Evolutionary conservation across 2,797 vertebrate species (phyloP), one percentile per base, ranked within the genome.

Genomic region (Varecia variegata): DNA sequence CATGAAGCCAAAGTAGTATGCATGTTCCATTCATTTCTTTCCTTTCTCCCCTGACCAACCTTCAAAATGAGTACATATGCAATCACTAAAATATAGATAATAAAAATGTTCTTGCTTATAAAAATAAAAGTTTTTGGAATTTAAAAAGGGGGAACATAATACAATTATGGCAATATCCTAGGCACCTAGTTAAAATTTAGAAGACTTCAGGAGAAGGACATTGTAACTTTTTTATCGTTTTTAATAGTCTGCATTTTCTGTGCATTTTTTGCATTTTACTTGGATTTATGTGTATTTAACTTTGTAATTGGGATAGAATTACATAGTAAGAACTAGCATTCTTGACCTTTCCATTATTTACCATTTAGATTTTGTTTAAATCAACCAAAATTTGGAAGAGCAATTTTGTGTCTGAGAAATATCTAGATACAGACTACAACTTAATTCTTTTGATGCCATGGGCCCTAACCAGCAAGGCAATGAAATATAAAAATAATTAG

Each of bases 21-120:
- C 2, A 58, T 32, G 5, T 82, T 88, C 7, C 13, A 38, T 47
- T 9, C 47, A n/a, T 50, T 82, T 20, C 0, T 68, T 47, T 93
- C 14, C 54, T 35, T 35, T 47, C 45, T 1, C 14, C 5, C 0
- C 40, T 1, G 3, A 8, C 0, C 35, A 43, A 30, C 1, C 2
- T 62, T 92, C 20, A 38, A 90, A 91, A 47, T 35, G 12, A 27
- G 0, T 30, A 70, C 32, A 30, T 80, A 50, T 77, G 4, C 5
- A 90, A 76, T 32, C 8, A 58, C 3, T 30, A 87, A 90, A 85
- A n/a, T 43, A 52, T 80, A 77, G 86, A 40, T 70, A 65, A 62
- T 71, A 21, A 67, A 68, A 58, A 30, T 81, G 5, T 54, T 73
- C 12, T 17, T 10, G 86, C 73, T 88, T 90, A 91, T 38, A 80